Evolutionary conservation across 2,113 vertebrate genomes (phyloP).

Genomic region (Chloroceryle aenea): DNA sequence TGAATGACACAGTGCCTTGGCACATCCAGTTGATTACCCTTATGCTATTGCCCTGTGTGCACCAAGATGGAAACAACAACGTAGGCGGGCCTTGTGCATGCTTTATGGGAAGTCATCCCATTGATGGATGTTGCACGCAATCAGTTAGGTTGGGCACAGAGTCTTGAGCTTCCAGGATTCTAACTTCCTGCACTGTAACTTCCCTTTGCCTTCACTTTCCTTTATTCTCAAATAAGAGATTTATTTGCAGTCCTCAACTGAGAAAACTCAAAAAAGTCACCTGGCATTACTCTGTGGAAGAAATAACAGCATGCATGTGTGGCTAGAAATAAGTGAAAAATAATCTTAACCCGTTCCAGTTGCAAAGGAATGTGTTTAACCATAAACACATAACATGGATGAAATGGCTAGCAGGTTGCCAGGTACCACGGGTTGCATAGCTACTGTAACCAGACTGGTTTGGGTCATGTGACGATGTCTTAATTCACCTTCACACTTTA

Average conservation of each 20-base stretch:
- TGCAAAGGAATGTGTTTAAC: not conserved
- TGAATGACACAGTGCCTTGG: not conserved
- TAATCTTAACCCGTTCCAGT: not conserved
- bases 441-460: not conserved
- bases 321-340: not conserved
- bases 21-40: not conserved
- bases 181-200: not conserved
- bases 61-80: not conserved
- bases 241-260: not conserved
- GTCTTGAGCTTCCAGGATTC: not conserved
- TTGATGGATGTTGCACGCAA: not conserved
- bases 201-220: not conserved
- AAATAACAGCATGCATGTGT: not conserved
- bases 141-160: not conserved
- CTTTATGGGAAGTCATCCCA: not conserved
- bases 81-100: not conserved
- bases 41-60: not conserved
- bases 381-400: not conserved
- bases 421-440: fast-evolving
- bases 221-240: not conserved
- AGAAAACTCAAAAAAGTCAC: not conserved
- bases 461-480: not conserved
- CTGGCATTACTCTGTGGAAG: not conserved
- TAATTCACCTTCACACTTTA: not conserved
- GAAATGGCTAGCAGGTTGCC: not conserved